Evolutionary conservation across 2,797 vertebrate species (phyloP), one percentile per base, ranked within the genome.

Genomic region (Bufotes viridis): DNA sequence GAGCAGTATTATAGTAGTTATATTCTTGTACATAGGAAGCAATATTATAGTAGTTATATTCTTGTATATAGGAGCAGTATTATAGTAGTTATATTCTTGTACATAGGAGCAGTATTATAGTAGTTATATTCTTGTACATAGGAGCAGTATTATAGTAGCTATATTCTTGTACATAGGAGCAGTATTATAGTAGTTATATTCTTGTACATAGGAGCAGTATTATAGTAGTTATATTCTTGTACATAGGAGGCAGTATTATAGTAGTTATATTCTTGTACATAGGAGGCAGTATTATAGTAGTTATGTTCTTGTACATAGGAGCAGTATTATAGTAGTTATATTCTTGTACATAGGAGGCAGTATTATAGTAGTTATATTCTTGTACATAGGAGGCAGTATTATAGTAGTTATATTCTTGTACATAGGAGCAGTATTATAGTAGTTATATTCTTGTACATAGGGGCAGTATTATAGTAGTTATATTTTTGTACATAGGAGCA

Each of bases 331-430:
- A 72, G n/a, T 72, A 72, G 26, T 42, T 72, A 72, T 72, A n/a
- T 34, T 72, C 69, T 18, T 72, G 69, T 72, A 72, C 7, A 42
- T 67, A 67, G 63, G n/a, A 22, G 17, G 63, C n/a, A 67, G n/a
- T 67, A 67, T 67, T 67, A 67, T 67, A 67, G 63, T 67, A 67
- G 63, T 67, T 67, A 67, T 67, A 67, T 67, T 67, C 63, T 67
- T 67, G 63, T 63, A 63, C 20, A 63, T n/a, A 22, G 60, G 20
- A 5, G 29, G 60, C 20, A 63, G 60, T 63, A 63, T 63, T 67
- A 67, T 67, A 67, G 63, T 67, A 67, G 63, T 67, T 67, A 24
- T 67, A 67, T 24, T 67, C 63, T 67, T 67, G 63, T 67, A 67
- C 4, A 67, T 67, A 67, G 63, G 61, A n/a, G 22, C 8, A n/a